These are phyloP conservation scores for Pristiophorus japonicus DNA, from an alignment of 2,113 vertebrate species.

Conservation along the genomic window DNA sequence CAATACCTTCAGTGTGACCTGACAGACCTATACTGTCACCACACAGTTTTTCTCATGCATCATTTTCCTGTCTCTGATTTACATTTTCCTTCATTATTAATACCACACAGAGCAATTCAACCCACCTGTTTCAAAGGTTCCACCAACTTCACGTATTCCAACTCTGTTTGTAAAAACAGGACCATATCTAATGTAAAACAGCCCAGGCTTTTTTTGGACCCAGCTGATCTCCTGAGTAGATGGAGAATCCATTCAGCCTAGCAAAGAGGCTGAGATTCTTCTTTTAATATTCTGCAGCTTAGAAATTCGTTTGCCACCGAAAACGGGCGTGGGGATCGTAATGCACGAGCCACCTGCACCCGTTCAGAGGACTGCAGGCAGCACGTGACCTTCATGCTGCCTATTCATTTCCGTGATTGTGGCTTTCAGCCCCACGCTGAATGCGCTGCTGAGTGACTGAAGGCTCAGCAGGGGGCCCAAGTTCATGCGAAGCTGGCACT, in stretches of 20 bases:
- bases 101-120: neutral
- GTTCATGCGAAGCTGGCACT: too few relatives aligned
- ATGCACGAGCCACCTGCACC: too few relatives aligned
- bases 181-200: constrained; percentile 7
- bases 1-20: neutral
- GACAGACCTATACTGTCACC: neutral
- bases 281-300: neutral
- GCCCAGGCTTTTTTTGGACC: neutral
- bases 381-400: too few relatives aligned
- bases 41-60: neutral
- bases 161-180: neutral
- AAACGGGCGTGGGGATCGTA: too few relatives aligned
- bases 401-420: too few relatives aligned
- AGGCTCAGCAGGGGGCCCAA: too few relatives aligned
- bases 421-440: too few relatives aligned
- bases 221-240: neutral
- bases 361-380: too few relatives aligned
- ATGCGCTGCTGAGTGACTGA: too few relatives aligned
- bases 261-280: neutral
- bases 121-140: constrained; percentile 19
- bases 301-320: too few relatives aligned
- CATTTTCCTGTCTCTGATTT: neutral
- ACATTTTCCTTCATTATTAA: neutral
- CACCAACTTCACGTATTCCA: neutral
- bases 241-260: neutral